phyloP scores from a whole-genome alignment of 2,797 vertebrate genomes.

The Falco naumanni region DNA sequence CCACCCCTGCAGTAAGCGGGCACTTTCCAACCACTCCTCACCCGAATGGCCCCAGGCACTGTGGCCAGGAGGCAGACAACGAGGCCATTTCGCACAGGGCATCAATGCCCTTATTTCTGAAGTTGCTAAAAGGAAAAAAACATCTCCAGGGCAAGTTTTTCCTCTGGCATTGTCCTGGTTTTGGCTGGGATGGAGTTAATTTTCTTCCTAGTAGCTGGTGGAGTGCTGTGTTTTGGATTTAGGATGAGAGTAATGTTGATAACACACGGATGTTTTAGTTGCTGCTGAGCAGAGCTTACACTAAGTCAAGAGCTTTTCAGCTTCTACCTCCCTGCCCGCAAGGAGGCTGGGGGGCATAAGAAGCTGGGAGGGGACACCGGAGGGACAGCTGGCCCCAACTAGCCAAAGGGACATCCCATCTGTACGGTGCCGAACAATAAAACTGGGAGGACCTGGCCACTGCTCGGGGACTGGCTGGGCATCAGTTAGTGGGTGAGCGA shows the following conservation, averaged over 20 bases:
- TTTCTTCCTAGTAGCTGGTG: neutral
- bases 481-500: no score
- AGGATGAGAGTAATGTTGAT: neutral
- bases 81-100: neutral
- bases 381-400: neutral
- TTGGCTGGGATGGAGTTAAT: neutral
- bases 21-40: slow-evolving; percentile 3
- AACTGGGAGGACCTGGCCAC: no score
- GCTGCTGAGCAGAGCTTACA: neutral
- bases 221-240: neutral
- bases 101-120: neutral
- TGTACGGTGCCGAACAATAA: no score
- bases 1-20: neutral
- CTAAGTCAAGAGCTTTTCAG: neutral
- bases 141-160: neutral
- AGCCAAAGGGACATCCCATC: neutral
- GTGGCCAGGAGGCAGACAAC: neutral
- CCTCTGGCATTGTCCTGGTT: neutral
- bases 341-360: no score
- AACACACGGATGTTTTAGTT: neutral
- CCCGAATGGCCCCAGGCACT: neutral
- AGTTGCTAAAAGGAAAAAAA: slow-evolving; percentile 11
- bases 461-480: no score
- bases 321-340: neutral
- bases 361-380: neutral